Percentiles rank a stretch among this genome's conserved stretches.
These are phyloP conservation scores for Eristalis intricaria DNA, from an alignment of 2,888 invertebrate species.

Conservation along the genomic window DNA sequence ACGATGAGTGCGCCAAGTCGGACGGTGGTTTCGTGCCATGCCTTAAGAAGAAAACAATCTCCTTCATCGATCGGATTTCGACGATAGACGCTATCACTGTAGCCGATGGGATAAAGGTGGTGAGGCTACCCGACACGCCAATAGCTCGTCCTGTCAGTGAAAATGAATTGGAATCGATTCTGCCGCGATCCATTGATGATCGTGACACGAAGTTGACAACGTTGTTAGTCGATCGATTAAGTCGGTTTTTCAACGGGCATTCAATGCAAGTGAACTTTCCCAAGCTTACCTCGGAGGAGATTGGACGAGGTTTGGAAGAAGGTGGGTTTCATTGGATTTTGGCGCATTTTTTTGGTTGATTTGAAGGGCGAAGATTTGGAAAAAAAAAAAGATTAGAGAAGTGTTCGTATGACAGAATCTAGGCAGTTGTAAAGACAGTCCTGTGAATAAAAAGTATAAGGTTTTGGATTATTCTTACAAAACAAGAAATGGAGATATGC, in stretches of 20 bases:
- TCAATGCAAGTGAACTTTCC: conserved; percentile 90
- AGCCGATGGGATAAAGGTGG: conserved; percentile 86
- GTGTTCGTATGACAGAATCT: too few species aligned
- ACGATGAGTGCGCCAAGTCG: conserved; percentile 89
- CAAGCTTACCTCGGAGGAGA: conserved; percentile 86
- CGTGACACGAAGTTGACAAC: conserved; percentile 86
- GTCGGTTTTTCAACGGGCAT: conserved; percentile 88
- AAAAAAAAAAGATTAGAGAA: too few species aligned
- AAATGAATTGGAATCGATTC: conserved; percentile 86
- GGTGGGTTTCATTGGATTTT: conserved; percentile 82
- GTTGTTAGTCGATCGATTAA: conserved; percentile 87
- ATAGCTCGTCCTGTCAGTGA: conserved; percentile 82
- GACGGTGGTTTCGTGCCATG: conserved; percentile 87
- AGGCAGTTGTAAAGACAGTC: too few species aligned
- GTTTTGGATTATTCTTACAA: too few species aligned
- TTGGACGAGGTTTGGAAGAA: conserved; percentile 88
- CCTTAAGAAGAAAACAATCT: conserved; percentile 90
- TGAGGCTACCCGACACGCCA: conserved; percentile 82
- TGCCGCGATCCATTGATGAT: conserved; percentile 86
- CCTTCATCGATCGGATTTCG: conserved; percentile 89
- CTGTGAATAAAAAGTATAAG: too few species aligned
- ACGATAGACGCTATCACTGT: conserved; percentile 86
- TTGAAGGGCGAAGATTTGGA: too few species aligned
- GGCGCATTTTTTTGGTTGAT: too few species aligned
- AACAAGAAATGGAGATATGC: too few species aligned